phyloP scores from a whole-genome alignment of 2,797 vertebrate genomes.

The Eulemur mongoz region DNA sequence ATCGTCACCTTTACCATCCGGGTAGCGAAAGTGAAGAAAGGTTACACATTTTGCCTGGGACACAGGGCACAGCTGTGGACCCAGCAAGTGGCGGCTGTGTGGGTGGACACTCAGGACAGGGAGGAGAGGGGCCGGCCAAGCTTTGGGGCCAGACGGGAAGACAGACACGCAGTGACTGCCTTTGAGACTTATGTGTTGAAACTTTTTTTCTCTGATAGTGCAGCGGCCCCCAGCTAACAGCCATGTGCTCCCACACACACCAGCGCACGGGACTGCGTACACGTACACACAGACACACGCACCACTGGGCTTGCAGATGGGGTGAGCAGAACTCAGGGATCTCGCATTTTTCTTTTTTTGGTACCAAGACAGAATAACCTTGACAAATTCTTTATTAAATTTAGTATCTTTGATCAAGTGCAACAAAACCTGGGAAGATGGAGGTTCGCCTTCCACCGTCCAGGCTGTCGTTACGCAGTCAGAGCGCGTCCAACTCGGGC shows the following conservation, averaged over 20 bases:
- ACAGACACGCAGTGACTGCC: background rate
- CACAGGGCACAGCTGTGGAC: rapidly evolving
- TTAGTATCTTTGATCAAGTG: conserved; percentile 79
- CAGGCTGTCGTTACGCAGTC: background rate
- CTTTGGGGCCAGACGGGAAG: background rate
- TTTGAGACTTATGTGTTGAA: background rate
- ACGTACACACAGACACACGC: rapidly evolving
- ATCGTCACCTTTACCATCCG: background rate
- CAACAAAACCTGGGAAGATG: conserved; percentile 59
- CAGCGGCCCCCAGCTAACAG: background rate
- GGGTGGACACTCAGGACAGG: rapidly evolving
- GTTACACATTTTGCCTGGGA: background rate
- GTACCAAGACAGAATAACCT: conserved; percentile 66
- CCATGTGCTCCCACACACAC: rapidly evolving
- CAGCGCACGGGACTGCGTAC: rapidly evolving
- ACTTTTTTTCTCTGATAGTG: background rate
- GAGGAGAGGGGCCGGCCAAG: rapidly evolving
- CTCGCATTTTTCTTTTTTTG: conserved; percentile 22
- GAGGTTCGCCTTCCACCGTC: conserved; percentile 58
- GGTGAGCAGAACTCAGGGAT: background rate
- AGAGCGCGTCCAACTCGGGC: no score
- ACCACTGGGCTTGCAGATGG: rapidly evolving
- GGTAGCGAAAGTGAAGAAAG: background rate
- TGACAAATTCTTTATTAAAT: conserved; percentile 78
- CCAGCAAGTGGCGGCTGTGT: rapidly evolving